These are phyloP conservation scores for Drosophila lacteicornis DNA, from an alignment of 1,140 invertebrate genomes.

Conservation along the genomic window DNA sequence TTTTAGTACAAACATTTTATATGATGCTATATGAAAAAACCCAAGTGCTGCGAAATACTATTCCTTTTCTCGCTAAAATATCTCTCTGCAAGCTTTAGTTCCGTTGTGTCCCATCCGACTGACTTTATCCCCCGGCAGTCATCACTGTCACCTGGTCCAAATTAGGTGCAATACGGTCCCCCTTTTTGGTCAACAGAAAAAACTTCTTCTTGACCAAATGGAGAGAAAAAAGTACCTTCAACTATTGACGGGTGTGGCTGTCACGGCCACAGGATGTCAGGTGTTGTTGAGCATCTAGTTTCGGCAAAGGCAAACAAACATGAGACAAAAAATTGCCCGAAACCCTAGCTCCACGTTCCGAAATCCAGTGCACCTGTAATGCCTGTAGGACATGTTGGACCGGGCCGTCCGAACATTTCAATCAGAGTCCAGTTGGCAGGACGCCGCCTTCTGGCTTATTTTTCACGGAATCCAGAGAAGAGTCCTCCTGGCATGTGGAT, in stretches of 20 bases:
- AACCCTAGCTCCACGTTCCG: slow-evolving; percentile 9
- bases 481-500: slow-evolving; percentile 35
- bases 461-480: slow-evolving; percentile 1
- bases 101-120: neutral
- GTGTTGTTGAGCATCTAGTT: slow-evolving; percentile 41
- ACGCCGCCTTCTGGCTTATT: slow-evolving; percentile 2
- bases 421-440: slow-evolving; percentile 55
- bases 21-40: neutral
- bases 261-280: slow-evolving; percentile 50
- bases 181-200: slow-evolving; percentile 4
- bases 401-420: slow-evolving; percentile 58
- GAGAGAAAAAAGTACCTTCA: slow-evolving; percentile 2
- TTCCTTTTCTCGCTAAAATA: neutral
- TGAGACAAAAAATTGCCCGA: slow-evolving; percentile 8
- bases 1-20: no score
- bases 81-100: neutral
- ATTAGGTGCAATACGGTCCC: slow-evolving; percentile 19
- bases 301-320: slow-evolving; percentile 30
- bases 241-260: slow-evolving; percentile 46
- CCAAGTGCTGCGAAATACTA: neutral
- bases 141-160: slow-evolving; percentile 7
- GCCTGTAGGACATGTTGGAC: slow-evolving; percentile 46
- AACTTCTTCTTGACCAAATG: slow-evolving; percentile 12
- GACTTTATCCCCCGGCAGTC: neutral
- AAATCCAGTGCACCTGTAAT: slow-evolving; percentile 17